Conservation (phyloP, 92 coral and sea anemone genomes). For the Pocillopora meandrina region DNA sequence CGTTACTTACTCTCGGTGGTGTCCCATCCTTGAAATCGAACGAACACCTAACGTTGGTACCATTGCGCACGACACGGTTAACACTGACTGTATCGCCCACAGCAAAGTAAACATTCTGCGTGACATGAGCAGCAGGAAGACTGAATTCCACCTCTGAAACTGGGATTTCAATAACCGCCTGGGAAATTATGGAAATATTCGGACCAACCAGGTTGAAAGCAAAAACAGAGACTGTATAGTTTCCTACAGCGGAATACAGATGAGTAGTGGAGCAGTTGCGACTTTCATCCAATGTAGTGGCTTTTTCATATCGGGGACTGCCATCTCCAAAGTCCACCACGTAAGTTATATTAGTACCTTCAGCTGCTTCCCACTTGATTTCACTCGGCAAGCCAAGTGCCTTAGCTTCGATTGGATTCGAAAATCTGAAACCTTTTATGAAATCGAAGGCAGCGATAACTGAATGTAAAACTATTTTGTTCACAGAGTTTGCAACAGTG, state of each 20-base stretch:
- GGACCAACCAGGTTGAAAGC: conserved; percentile 81
- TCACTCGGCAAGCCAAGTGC: conserved; percentile 70
- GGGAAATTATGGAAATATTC: conserved; percentile 63
- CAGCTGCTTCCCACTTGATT: conserved; percentile 67
- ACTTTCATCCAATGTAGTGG: conserved; percentile 44
- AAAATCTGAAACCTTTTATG: conserved; percentile 63
- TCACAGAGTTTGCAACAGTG: conserved; percentile 79
- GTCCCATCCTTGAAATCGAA: conserved; percentile 81
- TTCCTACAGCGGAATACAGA: conserved; percentile 73
- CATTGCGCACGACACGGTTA: conserved; percentile 52
- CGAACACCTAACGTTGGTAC: conserved; percentile 77
- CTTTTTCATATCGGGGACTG: conserved; percentile 33
- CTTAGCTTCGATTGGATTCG: conserved; percentile 63
- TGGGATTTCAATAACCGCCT: conserved; percentile 85
- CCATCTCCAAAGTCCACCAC: conserved; percentile 90
- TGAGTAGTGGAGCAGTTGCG: conserved; percentile 53
- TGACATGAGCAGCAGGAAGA: conserved; percentile 59
- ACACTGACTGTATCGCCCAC: conserved; percentile 68
- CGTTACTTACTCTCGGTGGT: conserved; percentile 33
- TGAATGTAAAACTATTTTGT: conserved; percentile 32
- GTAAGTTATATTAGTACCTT: conserved; percentile 86
- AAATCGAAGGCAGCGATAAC: conserved; percentile 59
- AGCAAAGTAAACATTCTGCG: conserved; percentile 67
- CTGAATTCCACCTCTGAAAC: conserved; percentile 67
- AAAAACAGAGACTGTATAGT: conserved; percentile 73